Percentiles rank a stretch among this genome's conserved stretches.
These are phyloP conservation scores for Gila orcuttii DNA, from an alignment of 2,113 vertebrate species.

Conservation along the genomic window DNA sequence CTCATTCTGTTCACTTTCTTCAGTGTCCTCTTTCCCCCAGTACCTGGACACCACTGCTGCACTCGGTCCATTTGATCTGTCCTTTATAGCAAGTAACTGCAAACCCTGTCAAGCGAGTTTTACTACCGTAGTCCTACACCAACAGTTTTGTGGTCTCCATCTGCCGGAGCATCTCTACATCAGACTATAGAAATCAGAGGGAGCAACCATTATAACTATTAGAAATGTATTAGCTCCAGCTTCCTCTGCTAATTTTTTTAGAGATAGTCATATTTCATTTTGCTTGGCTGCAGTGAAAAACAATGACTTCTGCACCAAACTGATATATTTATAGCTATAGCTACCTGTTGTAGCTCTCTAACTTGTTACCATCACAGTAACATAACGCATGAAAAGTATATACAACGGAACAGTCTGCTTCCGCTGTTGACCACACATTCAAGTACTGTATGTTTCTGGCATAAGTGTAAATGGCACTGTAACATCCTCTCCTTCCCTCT, in stretches of 20 bases:
- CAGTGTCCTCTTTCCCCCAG: background rate
- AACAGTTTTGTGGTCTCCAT: conserved; percentile 27
- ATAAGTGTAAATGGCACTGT: conserved; percentile 16
- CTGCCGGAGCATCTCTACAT: conserved; percentile 26
- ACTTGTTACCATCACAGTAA: background rate
- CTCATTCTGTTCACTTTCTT: conserved; percentile 20
- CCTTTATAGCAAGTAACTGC: conserved; percentile 21
- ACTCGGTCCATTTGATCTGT: conserved; percentile 37
- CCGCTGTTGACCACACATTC: background rate
- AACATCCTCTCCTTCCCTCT: background rate
- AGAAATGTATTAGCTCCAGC: background rate
- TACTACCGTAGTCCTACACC: conserved; percentile 1
- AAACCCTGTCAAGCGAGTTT: conserved; percentile 25
- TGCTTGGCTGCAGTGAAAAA: background rate
- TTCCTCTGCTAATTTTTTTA: background rate
- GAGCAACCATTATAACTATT: background rate
- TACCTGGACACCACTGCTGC: background rate
- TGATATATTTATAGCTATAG: background rate
- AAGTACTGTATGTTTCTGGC: conserved; percentile 12
- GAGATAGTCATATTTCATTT: background rate
- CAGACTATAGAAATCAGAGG: background rate
- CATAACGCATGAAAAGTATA: background rate
- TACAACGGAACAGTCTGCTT: background rate
- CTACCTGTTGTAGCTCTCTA: background rate
- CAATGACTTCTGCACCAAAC: background rate